These are phyloP conservation scores for Stenodema calcarata DNA, from an alignment of 2,888 invertebrate species.

Conservation along the genomic window DNA sequence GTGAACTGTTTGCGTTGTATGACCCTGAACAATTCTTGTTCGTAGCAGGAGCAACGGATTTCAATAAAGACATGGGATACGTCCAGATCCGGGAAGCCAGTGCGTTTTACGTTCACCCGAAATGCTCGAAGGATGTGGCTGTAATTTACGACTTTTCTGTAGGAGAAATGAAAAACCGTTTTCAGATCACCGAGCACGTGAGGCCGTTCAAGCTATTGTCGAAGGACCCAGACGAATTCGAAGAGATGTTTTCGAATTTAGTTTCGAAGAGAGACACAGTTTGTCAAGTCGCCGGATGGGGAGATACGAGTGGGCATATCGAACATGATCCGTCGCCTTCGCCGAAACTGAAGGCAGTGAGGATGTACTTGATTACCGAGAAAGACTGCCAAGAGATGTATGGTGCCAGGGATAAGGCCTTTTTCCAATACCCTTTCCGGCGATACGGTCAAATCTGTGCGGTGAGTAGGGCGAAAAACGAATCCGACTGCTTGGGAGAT, in stretches of 20 bases:
- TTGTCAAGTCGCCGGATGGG: background rate
- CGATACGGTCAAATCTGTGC: background rate
- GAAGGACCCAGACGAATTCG: background rate
- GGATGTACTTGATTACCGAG: background rate
- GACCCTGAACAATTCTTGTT: background rate
- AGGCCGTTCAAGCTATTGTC: background rate
- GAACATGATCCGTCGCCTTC: background rate
- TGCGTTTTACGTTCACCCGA: background rate
- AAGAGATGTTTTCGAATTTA: background rate
- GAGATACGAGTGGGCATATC: background rate
- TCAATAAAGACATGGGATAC: background rate
- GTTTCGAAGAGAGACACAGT: background rate
- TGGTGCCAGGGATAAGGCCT: background rate
- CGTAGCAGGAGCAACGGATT: background rate
- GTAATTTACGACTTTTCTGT: background rate
- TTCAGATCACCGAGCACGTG: background rate
- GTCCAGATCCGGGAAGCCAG: background rate
- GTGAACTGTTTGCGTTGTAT: background rate
- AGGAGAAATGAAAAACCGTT: background rate
- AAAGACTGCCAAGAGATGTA: background rate
- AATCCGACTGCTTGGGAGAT: background rate
- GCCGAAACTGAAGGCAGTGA: background rate
- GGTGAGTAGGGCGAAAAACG: background rate
- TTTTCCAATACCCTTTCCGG: background rate
- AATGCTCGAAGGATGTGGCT: background rate